phyloP scores from a whole-genome alignment of 2,888 invertebrate genomes.

The Argyresthia goedartella region DNA sequence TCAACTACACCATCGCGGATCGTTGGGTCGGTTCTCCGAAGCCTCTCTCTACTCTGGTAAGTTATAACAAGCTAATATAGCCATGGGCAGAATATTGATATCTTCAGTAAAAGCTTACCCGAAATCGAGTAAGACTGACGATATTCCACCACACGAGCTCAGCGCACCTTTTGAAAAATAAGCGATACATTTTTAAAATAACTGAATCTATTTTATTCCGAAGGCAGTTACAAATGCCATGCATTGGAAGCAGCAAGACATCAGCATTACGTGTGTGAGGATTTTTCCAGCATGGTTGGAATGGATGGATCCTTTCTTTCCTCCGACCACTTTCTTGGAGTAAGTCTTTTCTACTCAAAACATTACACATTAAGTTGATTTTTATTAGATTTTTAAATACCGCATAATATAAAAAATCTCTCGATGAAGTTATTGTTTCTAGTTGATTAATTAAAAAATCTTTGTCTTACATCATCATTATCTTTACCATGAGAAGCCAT shows the following conservation, averaged over 20 bases:
- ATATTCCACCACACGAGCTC: no score
- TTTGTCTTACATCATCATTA: no score
- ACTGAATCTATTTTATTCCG: neutral
- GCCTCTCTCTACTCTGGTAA: constrained; percentile 46
- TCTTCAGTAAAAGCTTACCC: no score
- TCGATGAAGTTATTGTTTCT: no score
- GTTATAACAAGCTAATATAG: neutral
- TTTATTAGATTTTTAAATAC: no score
- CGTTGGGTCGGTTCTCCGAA: constrained; percentile 52
- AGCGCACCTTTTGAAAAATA: no score
- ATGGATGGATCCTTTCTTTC: constrained; percentile 52
- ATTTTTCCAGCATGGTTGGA: constrained; percentile 47
- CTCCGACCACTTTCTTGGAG: constrained; percentile 42
- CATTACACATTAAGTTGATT: no score
- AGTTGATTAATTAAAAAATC: no score
- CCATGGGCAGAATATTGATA: no score
- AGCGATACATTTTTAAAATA: neutral
- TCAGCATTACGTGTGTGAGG: constrained; percentile 44
- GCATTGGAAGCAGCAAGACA: constrained; percentile 49
- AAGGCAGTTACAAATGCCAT: constrained; percentile 51
- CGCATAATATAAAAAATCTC: no score
- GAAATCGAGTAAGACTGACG: no score
- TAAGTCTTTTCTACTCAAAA: constrained; percentile 16
- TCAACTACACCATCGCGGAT: constrained; percentile 45
- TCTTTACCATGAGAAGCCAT: no score